A percentile compares a stretch with the other conserved stretches of the same genome.
Conservation (phyloP, 2,888 invertebrate species). For the Pristionchus mayeri region DNA sequence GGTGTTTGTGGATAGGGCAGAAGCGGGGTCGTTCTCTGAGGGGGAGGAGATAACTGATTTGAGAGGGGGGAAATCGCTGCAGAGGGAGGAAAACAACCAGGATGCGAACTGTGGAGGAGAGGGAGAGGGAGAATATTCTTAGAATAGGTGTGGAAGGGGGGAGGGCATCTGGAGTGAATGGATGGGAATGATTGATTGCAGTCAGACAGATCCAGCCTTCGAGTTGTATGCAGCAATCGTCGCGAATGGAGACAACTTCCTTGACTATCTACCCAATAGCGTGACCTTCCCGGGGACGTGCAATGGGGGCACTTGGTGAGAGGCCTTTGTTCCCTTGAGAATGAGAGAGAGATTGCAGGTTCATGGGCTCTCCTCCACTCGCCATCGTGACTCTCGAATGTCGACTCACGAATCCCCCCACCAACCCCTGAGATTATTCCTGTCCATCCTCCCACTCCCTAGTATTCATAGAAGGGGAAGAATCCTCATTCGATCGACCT, state of each 20-base stretch:
- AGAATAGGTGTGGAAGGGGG: background rate
- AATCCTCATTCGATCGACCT: background rate
- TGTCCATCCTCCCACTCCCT: background rate
- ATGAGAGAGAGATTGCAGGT: slow-evolving; percentile 9
- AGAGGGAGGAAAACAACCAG: too few relatives aligned
- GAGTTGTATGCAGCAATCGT: slow-evolving; percentile 61
- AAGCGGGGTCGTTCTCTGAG: background rate
- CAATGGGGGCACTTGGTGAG: slow-evolving; percentile 50
- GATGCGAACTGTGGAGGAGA: too few relatives aligned
- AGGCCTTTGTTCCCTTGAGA: background rate
- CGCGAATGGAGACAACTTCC: slow-evolving; percentile 57
- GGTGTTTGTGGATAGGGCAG: background rate
- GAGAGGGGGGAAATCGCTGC: too few relatives aligned
- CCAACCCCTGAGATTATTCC: background rate
- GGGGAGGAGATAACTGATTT: too few relatives aligned
- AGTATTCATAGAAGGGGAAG: slow-evolving; percentile 5
- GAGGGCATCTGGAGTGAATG: too few relatives aligned
- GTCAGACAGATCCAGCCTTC: slow-evolving; percentile 52
- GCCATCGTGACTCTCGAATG: slow-evolving; percentile 40
- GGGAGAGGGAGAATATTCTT: background rate
- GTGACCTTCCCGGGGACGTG: slow-evolving; percentile 56
- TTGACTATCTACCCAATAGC: slow-evolving; percentile 51
- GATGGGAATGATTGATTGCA: slow-evolving; percentile 47
- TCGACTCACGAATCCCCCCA: slow-evolving; percentile 47
- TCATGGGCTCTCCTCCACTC: slow-evolving; percentile 48